phyloP scores from a whole-genome alignment of 2,888 invertebrate genomes.

The Lochmaea crataegi region DNA sequence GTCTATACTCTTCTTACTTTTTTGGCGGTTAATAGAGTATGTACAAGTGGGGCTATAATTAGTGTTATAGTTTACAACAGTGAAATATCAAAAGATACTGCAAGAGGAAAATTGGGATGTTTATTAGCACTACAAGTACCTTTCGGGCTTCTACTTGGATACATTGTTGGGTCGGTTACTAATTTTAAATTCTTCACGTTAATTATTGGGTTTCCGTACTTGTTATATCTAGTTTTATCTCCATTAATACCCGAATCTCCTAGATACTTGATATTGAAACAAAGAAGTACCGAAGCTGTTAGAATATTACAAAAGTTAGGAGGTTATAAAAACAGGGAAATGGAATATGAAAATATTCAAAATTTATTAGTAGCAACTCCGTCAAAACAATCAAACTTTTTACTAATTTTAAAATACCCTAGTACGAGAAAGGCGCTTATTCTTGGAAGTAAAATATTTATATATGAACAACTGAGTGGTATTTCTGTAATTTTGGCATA shows the following conservation, averaged over 20 bases:
- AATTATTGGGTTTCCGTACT: slow-evolving; percentile 36
- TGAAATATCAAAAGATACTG: slow-evolving; percentile 83
- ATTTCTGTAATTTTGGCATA: slow-evolving; percentile 83
- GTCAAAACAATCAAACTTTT: slow-evolving; percentile 13
- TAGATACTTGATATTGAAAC: slow-evolving; percentile 57
- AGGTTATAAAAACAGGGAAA: slow-evolving; percentile 4
- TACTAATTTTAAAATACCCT: slow-evolving; percentile 23
- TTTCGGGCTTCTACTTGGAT: slow-evolving; percentile 42
- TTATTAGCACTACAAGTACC: slow-evolving; percentile 52
- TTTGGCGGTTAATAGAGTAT: slow-evolving; percentile 71
- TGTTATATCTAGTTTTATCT: slow-evolving; percentile 36
- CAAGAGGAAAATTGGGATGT: slow-evolving; percentile 76
- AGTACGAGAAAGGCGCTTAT: slow-evolving; percentile 69
- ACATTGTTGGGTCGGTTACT: slow-evolving; percentile 44
- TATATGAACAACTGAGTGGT: slow-evolving; percentile 83
- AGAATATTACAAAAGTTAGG: slow-evolving; percentile 59
- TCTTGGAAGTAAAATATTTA: slow-evolving; percentile 79
- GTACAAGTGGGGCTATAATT: slow-evolving; percentile 75
- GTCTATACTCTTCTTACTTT: slow-evolving; percentile 64
- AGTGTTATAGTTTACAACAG: slow-evolving; percentile 86
- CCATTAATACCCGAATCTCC: slow-evolving; percentile 45
- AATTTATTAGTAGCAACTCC: slow-evolving; percentile 26
- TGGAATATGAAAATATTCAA: slow-evolving; percentile 36
- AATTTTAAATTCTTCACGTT: slow-evolving; percentile 42
- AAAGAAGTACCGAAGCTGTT: slow-evolving; percentile 71